Percentiles rank a stretch among this genome's conserved stretches.
Evolutionary conservation across 2,113 vertebrate species (phyloP).

Genomic region (Seriola dumerili): DNA sequence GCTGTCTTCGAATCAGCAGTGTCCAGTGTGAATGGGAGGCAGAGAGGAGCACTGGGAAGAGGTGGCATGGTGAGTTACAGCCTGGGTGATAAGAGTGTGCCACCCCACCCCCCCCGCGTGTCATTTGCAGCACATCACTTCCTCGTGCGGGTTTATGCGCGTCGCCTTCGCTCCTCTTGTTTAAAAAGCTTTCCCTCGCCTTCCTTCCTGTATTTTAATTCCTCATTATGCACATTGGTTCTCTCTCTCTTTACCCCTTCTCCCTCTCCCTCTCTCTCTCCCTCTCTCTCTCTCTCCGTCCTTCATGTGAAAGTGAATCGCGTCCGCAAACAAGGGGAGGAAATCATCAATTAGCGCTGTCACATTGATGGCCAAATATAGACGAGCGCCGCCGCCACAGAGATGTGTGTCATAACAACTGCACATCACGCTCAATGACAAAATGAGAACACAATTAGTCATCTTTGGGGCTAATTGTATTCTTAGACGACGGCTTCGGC

Average conservation of each 20-base stretch:
- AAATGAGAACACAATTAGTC: constrained; percentile 53
- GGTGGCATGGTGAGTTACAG: constrained; percentile 43
- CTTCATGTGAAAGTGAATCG: constrained; percentile 22
- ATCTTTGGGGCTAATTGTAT: constrained; percentile 34
- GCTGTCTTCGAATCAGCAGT: constrained; percentile 19
- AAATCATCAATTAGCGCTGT: constrained; percentile 61
- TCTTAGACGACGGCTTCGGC: constrained; percentile 35
- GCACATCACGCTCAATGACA: constrained; percentile 50
- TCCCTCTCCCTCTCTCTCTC: no score
- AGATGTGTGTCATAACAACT: constrained; percentile 63
- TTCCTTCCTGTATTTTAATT: not conserved
- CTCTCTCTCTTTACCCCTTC: not conserved
- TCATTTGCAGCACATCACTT: constrained; percentile 39
- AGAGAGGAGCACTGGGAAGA: constrained; percentile 1
- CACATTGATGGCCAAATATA: constrained; percentile 64
- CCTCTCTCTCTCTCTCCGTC: no score
- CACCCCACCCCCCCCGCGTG: constrained; percentile 20
- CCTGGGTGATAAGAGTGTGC: constrained; percentile 48
- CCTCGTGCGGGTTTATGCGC: not conserved
- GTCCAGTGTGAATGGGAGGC: constrained; percentile 31
- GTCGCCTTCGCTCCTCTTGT: not conserved
- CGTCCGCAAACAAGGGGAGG: constrained; percentile 28
- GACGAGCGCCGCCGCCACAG: constrained; percentile 41
- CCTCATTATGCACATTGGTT: not conserved
- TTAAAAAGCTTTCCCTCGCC: not conserved